Base-by-base conservation (phyloP, 2,888 invertebrate genomes). In the Limnephilus lunatus region DNA sequence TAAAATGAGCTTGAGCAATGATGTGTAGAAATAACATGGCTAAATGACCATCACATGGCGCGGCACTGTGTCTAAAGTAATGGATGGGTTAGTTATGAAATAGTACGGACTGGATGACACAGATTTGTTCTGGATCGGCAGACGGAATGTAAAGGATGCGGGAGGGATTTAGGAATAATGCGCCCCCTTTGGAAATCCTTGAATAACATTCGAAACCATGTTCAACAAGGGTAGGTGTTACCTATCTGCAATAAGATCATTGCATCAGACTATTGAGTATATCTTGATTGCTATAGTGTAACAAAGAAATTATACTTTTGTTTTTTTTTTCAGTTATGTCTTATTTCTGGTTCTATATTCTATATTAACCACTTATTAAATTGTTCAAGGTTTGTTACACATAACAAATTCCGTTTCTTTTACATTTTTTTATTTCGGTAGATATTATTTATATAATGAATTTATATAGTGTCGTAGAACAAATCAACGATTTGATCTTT, bases 31-130 rank as follows among this genome's bases (percentile, higher is more conserved):
- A 68, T 88, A 80, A 88, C 86, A 44, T 25, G 30, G 48, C 80
- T 80, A 91, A 91, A 91, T 86, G 91, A 81, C 86, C 44, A 44
- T 86, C 68, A 44, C 81, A 81, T 35, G 85, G 80, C n/a, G 44
- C 85, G 86, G 80, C 19, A 86, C 35, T 86, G 81, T 87, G 87
- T 31, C 91, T 32, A 91, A 91, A 91, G 87, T 91, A 91, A 87
- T 91, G 44, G 31, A 53, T 87, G 81, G 91, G 53, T 81, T n/a
- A 19, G 25, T 88, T 68, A 80, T 88, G 88, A 88, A 80, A 80
- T 88, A 31, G 19, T 88, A 35, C 80, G 7, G 32, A 30, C 31
- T 80, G 35, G 32, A 88, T 32, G 88, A 80, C 80, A 68, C 80
- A 31, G 88, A 88, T 88, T 88, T 88, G 85, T 86, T 86, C 85